phyloP scores from a whole-genome alignment of 2,888 invertebrate genomes.

The Euclidia mi region DNA sequence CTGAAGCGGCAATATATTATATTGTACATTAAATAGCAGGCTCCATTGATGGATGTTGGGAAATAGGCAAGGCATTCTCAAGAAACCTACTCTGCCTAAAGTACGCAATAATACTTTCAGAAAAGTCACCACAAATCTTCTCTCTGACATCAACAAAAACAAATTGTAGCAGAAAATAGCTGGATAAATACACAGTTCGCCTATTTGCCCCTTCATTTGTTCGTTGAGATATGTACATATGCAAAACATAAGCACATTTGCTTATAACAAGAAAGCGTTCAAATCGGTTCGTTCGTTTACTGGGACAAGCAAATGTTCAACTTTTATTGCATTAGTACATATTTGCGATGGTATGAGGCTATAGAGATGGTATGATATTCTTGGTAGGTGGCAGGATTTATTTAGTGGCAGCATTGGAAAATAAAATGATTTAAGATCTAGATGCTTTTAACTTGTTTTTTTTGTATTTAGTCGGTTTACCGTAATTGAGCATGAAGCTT shows the following conservation, averaged over 20 bases:
- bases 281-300: conserved; percentile 41
- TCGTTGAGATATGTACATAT: conserved; percentile 40
- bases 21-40: no score
- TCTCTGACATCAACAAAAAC: conserved; percentile 2
- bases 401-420: no score
- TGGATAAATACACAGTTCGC: conserved; percentile 30
- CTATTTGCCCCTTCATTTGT: conserved; percentile 29
- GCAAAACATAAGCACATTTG: conserved; percentile 47
- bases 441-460: no score
- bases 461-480: no score
- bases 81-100: not conserved
- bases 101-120: no score
- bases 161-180: conserved; percentile 27
- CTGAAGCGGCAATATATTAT: no score
- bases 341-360: conserved; percentile 35
- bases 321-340: conserved; percentile 49
- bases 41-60: not conserved
- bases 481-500: no score
- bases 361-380: conserved; percentile 19
- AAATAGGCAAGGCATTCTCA: not conserved
- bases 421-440: no score
- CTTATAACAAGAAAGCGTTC: conserved; percentile 48
- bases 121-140: conserved; percentile 2
- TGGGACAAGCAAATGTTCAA: conserved; percentile 41
- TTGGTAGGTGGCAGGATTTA: no score